phyloP scores from a whole-genome alignment of 2,888 invertebrate species.

The Sarcophaga rosellei region DNA sequence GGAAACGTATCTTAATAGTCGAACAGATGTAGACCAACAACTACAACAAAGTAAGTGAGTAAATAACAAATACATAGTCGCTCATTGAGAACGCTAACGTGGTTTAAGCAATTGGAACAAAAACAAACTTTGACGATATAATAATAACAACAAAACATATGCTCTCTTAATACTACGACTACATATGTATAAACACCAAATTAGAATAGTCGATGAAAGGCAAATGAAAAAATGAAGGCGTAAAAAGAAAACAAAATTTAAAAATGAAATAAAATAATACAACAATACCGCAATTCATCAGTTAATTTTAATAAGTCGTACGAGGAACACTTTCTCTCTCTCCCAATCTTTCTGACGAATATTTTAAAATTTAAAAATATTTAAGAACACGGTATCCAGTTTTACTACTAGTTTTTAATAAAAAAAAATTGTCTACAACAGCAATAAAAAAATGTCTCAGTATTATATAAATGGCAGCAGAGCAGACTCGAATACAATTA shows the following conservation, averaged over 20 bases:
- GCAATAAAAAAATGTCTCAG: slow-evolving; percentile 55
- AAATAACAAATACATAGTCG: background rate
- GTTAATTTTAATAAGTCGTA: background rate
- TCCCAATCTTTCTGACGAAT: background rate
- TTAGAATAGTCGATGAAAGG: background rate
- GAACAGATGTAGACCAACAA: background rate
- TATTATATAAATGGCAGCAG: slow-evolving; percentile 75
- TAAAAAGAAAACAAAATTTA: background rate
- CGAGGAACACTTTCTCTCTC: background rate
- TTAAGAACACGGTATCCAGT: background rate
- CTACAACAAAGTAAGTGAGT: background rate
- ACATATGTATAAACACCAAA: background rate
- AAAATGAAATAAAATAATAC: background rate
- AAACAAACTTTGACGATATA: background rate
- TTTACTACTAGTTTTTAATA: background rate
- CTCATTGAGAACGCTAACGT: too few relatives aligned
- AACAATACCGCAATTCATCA: background rate
- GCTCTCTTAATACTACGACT: background rate
- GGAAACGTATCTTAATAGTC: background rate
- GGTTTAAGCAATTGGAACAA: background rate
- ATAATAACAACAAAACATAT: background rate
- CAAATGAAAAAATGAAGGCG: background rate
- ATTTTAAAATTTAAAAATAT: background rate
- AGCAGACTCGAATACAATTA: slow-evolving; percentile 73
- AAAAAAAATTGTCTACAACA: slow-evolving; percentile 28